Base-by-base conservation (phyloP, 1,140 invertebrate genomes). In the Drosophila repleta region DNA sequence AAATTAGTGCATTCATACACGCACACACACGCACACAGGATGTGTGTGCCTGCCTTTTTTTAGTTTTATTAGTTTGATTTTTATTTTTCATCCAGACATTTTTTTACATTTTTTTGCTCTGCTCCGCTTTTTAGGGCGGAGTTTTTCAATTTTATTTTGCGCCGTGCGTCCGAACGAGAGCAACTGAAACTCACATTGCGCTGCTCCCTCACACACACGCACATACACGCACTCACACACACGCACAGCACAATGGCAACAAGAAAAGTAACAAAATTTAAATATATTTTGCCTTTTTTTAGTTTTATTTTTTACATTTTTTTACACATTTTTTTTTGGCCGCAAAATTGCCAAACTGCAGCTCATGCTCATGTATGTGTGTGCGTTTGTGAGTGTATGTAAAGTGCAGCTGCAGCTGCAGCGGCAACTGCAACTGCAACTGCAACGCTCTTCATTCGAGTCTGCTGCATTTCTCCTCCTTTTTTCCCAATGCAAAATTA, bases 61-160 rank as follows among this genome's bases (percentile, higher is more conserved):
- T 78, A 85, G 90, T 80, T 91, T 91, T 85, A 90, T 90, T 90
- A 91, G 90, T 56, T 85, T 84, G 55, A 73, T 83, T 90, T 90
- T 81, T 89, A 84, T 80, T 90, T 84, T 67, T 76, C 62, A 73
- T 81, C 46, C 45, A n/a, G n/a, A n/a, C 29, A 8, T 8, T 29
- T 56, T 64, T 39, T 65, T 15, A 43, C 35, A 13, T 53, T 53
- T 45, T 13, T 45, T 67, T 67, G 43, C 53, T 60, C 53, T 48
- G 65, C 39, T 45, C 15, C 76, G 73, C 64, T 63, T 80, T 90
- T 90, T 83, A 78, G 89, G 89, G 84, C 84, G 89, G 89, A 87
- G 85, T 90, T 89, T 90, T 90, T 90, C 83, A 78, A 68, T 84
- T 87, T 90, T 87, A 90, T 90, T 74, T 72, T 82, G 48, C 67